A percentile compares a stretch with the other conserved stretches of the same genome.
These are phyloP conservation scores for Trypoxylon attenuatum DNA, from an alignment of 2,888 invertebrate genomes.

Conservation along the genomic window DNA sequence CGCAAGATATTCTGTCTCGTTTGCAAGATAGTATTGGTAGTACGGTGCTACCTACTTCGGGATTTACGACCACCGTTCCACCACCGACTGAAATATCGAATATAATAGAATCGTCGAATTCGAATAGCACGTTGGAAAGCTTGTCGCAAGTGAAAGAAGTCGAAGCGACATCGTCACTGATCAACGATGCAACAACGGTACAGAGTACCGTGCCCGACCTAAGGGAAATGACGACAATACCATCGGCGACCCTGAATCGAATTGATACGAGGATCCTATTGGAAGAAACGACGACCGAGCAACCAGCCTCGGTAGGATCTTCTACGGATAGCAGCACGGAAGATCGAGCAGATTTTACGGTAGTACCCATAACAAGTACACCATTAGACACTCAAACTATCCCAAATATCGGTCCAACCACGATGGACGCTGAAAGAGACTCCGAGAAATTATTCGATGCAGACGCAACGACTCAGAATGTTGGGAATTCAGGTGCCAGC, in stretches of 20 bases:
- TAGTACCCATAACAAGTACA: slow-evolving; percentile 14
- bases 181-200: background rate
- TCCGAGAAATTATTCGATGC: background rate
- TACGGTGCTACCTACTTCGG: background rate
- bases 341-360: slow-evolving; percentile 12
- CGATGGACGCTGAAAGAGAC: background rate
- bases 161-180: slow-evolving; percentile 2
- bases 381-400: slow-evolving; percentile 27
- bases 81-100: slow-evolving; percentile 33
- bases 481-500: background rate
- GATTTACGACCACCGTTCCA: slow-evolving; percentile 1
- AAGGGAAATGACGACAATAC: slow-evolving; percentile 18
- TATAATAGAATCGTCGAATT: slow-evolving; percentile 18
- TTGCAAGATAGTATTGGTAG: slow-evolving; percentile 23
- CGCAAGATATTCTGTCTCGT: slow-evolving; percentile 43
- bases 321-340: slow-evolving; percentile 16
- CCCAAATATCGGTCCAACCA: slow-evolving; percentile 12
- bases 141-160: slow-evolving; percentile 15
- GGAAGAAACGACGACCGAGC: slow-evolving; percentile 17
- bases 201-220: slow-evolving; percentile 29
- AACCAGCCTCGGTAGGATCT: slow-evolving; percentile 8
- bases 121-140: slow-evolving; percentile 13
- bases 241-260: slow-evolving; percentile 18
- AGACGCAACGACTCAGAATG: background rate
- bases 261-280: slow-evolving; percentile 11